phyloP scores from a whole-genome alignment of 2,888 invertebrate species.

The Aplocera efformata region DNA sequence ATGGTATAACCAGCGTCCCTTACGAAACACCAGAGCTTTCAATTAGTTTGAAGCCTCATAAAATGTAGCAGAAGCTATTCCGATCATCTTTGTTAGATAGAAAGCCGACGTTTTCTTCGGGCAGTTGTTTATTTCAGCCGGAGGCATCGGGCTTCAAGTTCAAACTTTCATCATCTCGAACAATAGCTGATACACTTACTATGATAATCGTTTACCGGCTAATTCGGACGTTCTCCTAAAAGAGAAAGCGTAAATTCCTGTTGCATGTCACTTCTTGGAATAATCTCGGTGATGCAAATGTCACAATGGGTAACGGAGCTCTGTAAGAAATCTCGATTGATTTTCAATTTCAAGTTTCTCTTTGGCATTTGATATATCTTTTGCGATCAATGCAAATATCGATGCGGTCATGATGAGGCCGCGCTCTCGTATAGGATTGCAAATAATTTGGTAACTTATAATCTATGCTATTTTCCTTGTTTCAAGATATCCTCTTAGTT shows the following conservation, averaged over 20 bases:
- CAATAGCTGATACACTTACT: conserved; percentile 66
- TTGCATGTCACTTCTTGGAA: conserved; percentile 67
- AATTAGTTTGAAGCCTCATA: not conserved
- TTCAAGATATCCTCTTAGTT: conserved; percentile 7
- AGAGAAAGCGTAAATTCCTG: conserved; percentile 66
- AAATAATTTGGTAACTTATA: too few species aligned
- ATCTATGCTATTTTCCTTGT: too few species aligned
- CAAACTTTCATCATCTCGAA: conserved; percentile 60
- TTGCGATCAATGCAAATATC: conserved; percentile 23
- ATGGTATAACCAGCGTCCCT: too few species aligned
- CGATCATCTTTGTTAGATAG: conserved; percentile 2
- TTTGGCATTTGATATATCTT: conserved; percentile 27
- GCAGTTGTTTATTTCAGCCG: conserved; percentile 13
- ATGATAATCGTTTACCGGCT: conserved; percentile 71
- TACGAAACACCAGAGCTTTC: too few species aligned
- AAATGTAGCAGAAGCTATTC: not conserved
- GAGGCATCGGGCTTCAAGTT: conserved; percentile 14
- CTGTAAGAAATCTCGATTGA: conserved; percentile 49
- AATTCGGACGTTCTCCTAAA: conserved; percentile 63
- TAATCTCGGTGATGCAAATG: conserved; percentile 66
- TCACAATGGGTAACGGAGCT: conserved; percentile 70
- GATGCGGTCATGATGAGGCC: not conserved
- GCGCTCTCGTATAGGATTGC: too few species aligned
- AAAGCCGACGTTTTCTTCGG: conserved; percentile 6
- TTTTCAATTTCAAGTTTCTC: conserved; percentile 54